These are phyloP conservation scores for Drosophila rhopaloa DNA, from an alignment of 1,140 invertebrate species.

Conservation along the genomic window DNA sequence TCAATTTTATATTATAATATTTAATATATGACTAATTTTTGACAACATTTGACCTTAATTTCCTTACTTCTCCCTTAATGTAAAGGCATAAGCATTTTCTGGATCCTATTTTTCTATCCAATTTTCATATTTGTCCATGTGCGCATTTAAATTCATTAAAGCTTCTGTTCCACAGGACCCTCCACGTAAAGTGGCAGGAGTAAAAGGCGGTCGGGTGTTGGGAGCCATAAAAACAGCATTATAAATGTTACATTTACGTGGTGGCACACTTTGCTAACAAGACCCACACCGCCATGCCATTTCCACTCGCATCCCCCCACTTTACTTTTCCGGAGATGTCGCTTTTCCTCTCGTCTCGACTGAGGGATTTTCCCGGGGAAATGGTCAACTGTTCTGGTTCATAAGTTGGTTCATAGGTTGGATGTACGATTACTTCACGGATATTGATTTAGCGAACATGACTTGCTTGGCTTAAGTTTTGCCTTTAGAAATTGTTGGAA, in stretches of 20 bases:
- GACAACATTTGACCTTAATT: too few relatives aligned
- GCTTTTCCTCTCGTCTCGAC: constrained; percentile 1
- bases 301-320: neutral
- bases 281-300: constrained; percentile 2
- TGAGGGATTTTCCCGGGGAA: constrained; percentile 4
- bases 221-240: constrained; percentile 78
- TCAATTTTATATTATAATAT: too few relatives aligned
- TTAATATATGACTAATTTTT: too few relatives aligned
- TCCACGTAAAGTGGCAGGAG: neutral
- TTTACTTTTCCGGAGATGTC: constrained; percentile 4
- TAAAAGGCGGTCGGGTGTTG: constrained; percentile 20
- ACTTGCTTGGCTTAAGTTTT: constrained; percentile 5
- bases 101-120: neutral
- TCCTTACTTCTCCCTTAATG: too few relatives aligned
- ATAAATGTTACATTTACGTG: constrained; percentile 81
- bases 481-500: neutral
- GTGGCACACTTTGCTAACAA: constrained; percentile 47
- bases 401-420: constrained; percentile 2
- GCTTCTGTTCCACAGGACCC: constrained; percentile 1
- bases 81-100: neutral
- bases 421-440: constrained; percentile 16
- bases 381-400: constrained; percentile 40
- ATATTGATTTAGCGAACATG: constrained; percentile 15
- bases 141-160: constrained; percentile 53
- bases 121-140: constrained; percentile 17